Conservation (phyloP, 2,888 invertebrate genomes). For the Cancer borealis region DNA sequence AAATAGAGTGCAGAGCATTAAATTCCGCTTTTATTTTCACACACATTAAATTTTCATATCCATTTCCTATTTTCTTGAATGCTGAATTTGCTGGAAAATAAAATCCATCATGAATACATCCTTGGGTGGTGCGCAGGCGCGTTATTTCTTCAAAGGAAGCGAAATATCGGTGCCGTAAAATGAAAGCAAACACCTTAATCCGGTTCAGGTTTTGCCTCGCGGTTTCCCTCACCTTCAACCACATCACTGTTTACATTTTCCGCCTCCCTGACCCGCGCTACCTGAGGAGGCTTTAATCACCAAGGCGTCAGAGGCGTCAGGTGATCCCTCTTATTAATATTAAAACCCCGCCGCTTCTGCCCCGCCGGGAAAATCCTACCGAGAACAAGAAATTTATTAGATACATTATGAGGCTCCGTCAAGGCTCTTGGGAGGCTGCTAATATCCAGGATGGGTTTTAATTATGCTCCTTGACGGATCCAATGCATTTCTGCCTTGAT, state of each 20-base stretch:
- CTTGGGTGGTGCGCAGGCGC: too few relatives aligned
- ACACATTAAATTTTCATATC: too few relatives aligned
- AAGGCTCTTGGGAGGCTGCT: not conserved
- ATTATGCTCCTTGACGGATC: not conserved
- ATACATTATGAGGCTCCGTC: not conserved
- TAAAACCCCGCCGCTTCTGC: not conserved
- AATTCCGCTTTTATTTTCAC: too few relatives aligned
- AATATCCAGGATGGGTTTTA: not conserved
- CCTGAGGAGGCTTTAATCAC: constrained; percentile 12
- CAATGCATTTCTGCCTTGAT: not conserved
- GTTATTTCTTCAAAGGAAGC: not conserved
- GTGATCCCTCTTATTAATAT: constrained; percentile 24
- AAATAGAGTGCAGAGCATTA: too few relatives aligned
- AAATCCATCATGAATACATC: too few relatives aligned
- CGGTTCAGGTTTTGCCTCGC: not conserved
- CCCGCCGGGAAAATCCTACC: not conserved
- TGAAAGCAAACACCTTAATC: not conserved
- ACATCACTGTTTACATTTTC: constrained; percentile 2
- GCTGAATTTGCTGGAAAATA: too few relatives aligned
- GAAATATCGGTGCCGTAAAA: not conserved
- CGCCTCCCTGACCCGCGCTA: not conserved
- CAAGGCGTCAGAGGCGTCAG: not conserved
- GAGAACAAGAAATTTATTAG: not conserved
- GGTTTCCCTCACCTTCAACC: not conserved
- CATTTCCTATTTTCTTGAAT: too few relatives aligned